Percentiles rank a stretch among this genome's conserved stretches.
These are phyloP conservation scores for Choristoneura rosaceana DNA, from an alignment of 2,888 invertebrate genomes.

Conservation along the genomic window DNA sequence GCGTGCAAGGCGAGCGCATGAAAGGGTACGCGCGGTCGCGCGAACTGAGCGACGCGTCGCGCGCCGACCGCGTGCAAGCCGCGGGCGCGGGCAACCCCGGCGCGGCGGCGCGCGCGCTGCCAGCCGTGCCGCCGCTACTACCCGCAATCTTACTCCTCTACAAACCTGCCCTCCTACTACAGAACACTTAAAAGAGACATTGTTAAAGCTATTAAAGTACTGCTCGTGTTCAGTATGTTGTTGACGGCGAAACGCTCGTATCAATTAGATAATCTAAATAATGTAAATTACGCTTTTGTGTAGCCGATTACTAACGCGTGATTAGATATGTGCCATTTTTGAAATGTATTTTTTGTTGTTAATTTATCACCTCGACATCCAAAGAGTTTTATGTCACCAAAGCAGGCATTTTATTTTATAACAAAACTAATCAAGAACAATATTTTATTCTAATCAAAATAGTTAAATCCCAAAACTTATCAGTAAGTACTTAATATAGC, in stretches of 20 bases:
- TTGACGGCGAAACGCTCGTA: conserved; percentile 21
- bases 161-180: conserved; percentile 50
- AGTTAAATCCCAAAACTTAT: conserved; percentile 13
- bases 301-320: conserved; percentile 42
- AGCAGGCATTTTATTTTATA: conserved; percentile 50
- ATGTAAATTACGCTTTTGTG: conserved; percentile 37
- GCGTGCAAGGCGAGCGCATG: conserved; percentile 91
- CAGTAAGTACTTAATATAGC: conserved; percentile 22
- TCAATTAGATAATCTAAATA: conserved; percentile 28
- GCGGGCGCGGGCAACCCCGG: conserved; percentile 74
- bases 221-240: conserved; percentile 16
- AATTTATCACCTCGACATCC: conserved; percentile 55
- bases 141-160: conserved; percentile 52
- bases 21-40: conserved; percentile 92
- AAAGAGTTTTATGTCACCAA: conserved; percentile 59
- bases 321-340: conserved; percentile 56
- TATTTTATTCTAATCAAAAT: background rate
- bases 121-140: conserved; percentile 47
- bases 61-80: conserved; percentile 92
- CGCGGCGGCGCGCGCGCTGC: conserved; percentile 59
- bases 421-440: conserved; percentile 18
- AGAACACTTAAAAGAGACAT: conserved; percentile 33
- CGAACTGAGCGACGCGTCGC: conserved; percentile 88
- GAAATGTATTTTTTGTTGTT: conserved; percentile 45
- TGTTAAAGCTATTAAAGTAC: conserved; percentile 1